Base-by-base conservation (phyloP, 2,797 vertebrate species). In the Sebastiscus tertius region DNA sequence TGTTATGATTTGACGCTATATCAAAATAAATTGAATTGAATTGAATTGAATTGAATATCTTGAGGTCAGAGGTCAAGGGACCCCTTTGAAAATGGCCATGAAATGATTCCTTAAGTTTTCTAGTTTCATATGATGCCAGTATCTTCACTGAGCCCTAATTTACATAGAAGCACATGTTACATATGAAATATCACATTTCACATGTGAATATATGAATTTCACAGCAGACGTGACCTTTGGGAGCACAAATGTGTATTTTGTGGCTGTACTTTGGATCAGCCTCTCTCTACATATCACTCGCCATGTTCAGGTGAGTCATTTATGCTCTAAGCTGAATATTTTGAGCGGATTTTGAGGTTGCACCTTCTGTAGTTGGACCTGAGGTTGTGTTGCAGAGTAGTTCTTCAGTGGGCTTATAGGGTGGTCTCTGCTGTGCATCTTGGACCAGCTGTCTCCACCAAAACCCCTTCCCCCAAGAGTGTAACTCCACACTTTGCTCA, bases 401-500 rank as follows among this genome's bases (percentile, higher is more conserved):
- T 24, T 77, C 46, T 64, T 52, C 24, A 8, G 31, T 61, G 54
- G 81, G 70, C 86, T 85, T 64, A 61, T 70, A 49, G 78, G 87
- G 91, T 92, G 93, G 93, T 91, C 92, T 86, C 72, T 22, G 56
- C 67, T 33, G 46, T 31, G 36, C 77, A 66, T 83, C 76, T 62
- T 79, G 80, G 64, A 77, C 85, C 82, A 56, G 27, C 62, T 81
- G 77, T 24, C 54, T 85, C 72, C 70, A n/a, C 62, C 75, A 64
- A 64, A 75, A 75, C 60, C 66, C 72, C 75, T 74, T 69, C 71
- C 80, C 59, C 61, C 75, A 67, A 49, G 62, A 91, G 85, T 84
- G 75, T 64, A 91, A 91, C 87, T 91, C 81, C 78, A 89, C 86
- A 85, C 88, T 93, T 91, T 92, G 90, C 93, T 92, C 93, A 90